Base-by-base conservation (phyloP, 2,113 vertebrate genomes). In the Barnardius zonarius region DNA sequence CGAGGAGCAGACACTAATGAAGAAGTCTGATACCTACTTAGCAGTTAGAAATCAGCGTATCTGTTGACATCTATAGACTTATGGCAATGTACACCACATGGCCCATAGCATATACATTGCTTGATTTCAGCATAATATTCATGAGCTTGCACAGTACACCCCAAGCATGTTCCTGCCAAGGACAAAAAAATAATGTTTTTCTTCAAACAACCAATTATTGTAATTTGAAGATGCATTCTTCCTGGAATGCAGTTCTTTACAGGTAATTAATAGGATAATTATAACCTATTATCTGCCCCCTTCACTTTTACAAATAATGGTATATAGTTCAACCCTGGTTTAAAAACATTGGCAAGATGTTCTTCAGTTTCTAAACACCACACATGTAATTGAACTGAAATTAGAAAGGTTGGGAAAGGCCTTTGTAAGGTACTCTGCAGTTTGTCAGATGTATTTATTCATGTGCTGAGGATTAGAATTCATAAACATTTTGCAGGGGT, bases 371-470 rank as follows among this genome's bases (percentile, higher is more conserved):
- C 95, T 97, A 96, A 97, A 94, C 79, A 79, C 84, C 91, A 83
- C 92, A 85, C 80, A 90, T 96, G 83, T 95, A 98, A 98, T 97
- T 98, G 98, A 98, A 98, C 96, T 98, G 96, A 96, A 98, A 98
- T 98, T 98, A 98, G 87, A 90, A 97, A 97, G 97, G 97, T 98
- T 98, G 98, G 91, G 91, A 97, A 97, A 93, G 95, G 93, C 95
- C 92, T 97, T 96, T 96, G 78, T 95, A 92, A 96, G 91, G 95
- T 96, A 96, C 94, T 97, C 98, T 98, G 98, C 97, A 98, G 97
- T 98, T 98, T 98, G 98, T 98, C 98, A 98, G 92, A 98, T 96
- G 74, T 98, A 98, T 98, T 98, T 98, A 97, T 98, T 98, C 98
- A 98, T 98, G 98, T 98, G 98, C 90, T 98, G 97, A 96, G 97